Evolutionary conservation across 2,888 invertebrate species (phyloP), one percentile per base, ranked within the genome.

Genomic region (Ashinkailepas kermadecensis): DNA sequence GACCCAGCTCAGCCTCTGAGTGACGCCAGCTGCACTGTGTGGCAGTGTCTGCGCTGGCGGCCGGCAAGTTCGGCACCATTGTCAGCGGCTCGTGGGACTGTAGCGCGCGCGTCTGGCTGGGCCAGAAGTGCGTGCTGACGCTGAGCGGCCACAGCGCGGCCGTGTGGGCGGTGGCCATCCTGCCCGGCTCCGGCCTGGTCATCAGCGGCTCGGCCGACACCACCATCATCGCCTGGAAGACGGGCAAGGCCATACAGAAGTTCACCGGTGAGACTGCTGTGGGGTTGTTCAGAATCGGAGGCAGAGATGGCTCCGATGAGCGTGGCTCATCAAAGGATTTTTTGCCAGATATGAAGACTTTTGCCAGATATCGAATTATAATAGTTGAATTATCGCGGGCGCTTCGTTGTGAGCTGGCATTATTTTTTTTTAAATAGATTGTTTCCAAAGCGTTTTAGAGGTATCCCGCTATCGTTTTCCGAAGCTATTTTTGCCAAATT

Each of bases 141-240:
- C 85, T 90, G 15, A 85, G 86, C 85, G 90, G 89, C 58, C 90
- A 90, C 85, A 85, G 86, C 84, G 93, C 94, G 21, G 95, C 98
- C 0, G 94, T 99, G 11, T 99, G 98, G 98, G 91, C 89, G 25
- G 89, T 90, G 25, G 87, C 88, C 12, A 86, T 87, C 25, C 85
- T 89, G 65, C 87, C 88, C 9, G 87, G 87, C 70, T 86, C 86
- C 12, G 87, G 87, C 7, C 81, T 82, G 70, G 81, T 83, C 93
- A 91, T 95, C 0, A 97, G 97, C 21, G 98, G 94, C 0, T 95
- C 95, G 0, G 99, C 98, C 23, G 99, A 99, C 88, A 95, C 95
- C 88, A 92, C 92, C 15, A 93, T 99, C 81, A 92, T 92, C 85
- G 88, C 96, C 57, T 98, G 97, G 97, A 91, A 89, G 81, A 89